These are phyloP conservation scores for Drepanosiphum platanoidis DNA, from an alignment of 2,888 invertebrate species.

Conservation along the genomic window DNA sequence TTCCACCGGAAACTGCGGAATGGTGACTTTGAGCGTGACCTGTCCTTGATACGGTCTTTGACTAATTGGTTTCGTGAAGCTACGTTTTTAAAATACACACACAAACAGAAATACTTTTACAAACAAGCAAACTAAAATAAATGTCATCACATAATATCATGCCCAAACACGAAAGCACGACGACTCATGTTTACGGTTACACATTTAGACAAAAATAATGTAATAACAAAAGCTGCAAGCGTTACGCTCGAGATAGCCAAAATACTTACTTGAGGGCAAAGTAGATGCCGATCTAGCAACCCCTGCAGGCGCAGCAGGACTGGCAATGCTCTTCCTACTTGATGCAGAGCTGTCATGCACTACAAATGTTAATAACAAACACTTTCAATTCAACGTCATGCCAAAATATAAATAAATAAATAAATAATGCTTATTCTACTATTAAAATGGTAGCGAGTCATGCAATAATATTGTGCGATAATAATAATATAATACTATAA, in stretches of 20 bases:
- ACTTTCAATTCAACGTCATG: constrained; percentile 57
- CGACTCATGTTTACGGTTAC: constrained; percentile 11
- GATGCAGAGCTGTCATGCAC: constrained; percentile 62
- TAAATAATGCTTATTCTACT: constrained; percentile 33
- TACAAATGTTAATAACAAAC: constrained; percentile 61
- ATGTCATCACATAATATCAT: constrained; percentile 28
- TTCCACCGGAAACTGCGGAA: constrained; percentile 94
- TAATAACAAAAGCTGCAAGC: constrained; percentile 47
- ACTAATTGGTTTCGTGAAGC: constrained; percentile 60
- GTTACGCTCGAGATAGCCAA: constrained; percentile 42
- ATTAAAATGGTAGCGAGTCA: neutral
- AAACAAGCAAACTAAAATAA: constrained; percentile 58
- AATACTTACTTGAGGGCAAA: constrained; percentile 58
- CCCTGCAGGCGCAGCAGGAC: constrained; percentile 45
- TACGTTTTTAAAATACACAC: constrained; percentile 60
- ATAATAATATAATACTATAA: neutral
- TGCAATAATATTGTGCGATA: constrained; percentile 12
- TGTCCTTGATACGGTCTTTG: constrained; percentile 72
- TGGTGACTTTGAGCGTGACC: constrained; percentile 92
- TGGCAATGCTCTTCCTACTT: constrained; percentile 53
- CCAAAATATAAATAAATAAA: constrained; percentile 20
- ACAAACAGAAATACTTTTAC: constrained; percentile 55
- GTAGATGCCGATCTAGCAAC: constrained; percentile 52
- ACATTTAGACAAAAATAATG: constrained; percentile 6
- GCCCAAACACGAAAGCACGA: neutral